phyloP scores from a whole-genome alignment of 2,113 vertebrate genomes.

The Romanogobio albipinnatus region DNA sequence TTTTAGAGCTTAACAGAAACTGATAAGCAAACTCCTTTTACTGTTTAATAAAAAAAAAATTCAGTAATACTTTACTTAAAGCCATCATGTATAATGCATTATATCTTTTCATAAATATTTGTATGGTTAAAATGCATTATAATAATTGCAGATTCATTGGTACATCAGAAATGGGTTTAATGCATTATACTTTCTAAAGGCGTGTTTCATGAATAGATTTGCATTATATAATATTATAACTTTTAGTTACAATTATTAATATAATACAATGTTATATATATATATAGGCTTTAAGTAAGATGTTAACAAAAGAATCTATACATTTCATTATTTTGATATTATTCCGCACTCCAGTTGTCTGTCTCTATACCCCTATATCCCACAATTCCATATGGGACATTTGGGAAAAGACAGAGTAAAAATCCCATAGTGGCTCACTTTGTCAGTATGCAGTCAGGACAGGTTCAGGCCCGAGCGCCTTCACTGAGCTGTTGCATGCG shows the following conservation, averaged over 20 bases:
- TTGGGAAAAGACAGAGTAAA: neutral
- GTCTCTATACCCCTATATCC: neutral
- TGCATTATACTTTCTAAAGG: no score
- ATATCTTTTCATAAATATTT: no score
- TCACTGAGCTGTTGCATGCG: slow-evolving; percentile 78
- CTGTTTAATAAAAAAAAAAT: neutral
- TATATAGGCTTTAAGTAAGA: no score
- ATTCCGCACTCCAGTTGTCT: neutral
- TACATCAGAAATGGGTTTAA: no score
- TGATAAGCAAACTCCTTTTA: neutral
- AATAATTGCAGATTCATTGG: no score
- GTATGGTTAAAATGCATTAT: no score
- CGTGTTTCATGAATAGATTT: no score
- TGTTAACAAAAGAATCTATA: neutral
- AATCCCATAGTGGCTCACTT: neutral
- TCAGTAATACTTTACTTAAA: no score
- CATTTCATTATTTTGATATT: neutral
- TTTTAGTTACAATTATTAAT: no score
- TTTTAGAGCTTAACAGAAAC: neutral
- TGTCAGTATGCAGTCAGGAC: neutral
- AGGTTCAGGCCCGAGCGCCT: neutral
- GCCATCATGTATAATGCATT: no score
- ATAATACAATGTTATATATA: no score
- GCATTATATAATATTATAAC: no score
- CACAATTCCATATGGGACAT: neutral